Evolutionary conservation across 2,113 vertebrate genomes (phyloP), one percentile per base, ranked within the genome.

Genomic region (Tupaia chinensis): DNA sequence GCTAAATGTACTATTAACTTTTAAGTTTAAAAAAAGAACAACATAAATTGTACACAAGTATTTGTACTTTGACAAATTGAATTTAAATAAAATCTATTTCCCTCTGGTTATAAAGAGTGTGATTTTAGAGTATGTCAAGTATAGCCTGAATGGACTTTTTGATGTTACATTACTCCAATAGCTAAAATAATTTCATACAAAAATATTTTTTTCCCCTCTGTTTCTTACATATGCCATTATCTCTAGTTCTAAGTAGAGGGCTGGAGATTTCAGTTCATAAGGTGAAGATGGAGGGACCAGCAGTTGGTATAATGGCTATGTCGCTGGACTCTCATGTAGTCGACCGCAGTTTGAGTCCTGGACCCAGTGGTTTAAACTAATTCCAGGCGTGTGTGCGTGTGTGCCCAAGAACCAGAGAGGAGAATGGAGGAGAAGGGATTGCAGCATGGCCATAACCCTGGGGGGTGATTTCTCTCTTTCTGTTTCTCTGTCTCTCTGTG

Each of bases 21-120:
- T 61, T 87, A 66, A 53, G 8, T 86, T 97, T 97, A 90, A 83
- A 96, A 97, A 82, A 96, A 93, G 44, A 27, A 87, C 92, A 97
- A 70, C 53, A 58, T 61, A 90, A 92, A 10, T 90, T 29, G 7
- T 65, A 78, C 17, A 87, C 93, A 88, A 77, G 91, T 96, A 97
- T 97, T 98, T 98, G 94, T 98, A 98, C 89, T 93, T 94, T 93
- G 88, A 97, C 87, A 97, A 98, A 97, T 76, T 96, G 73, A 73
- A 73, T 91, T 96, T 81, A 97, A 98, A 98, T 98, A 98, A 98
- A 98, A 63, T 95, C 61, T 96, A 94, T 90, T 97, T 97, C 95
- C 95, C 81, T 97, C 95, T 95, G 83, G 25, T 72, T 98, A 95
- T 91, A 91, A 88, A 95, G 60, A 85, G 2, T 86, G 22, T 79